Base-by-base conservation (phyloP, 2,797 vertebrate genomes). In the Leucoraja ocellata region DNA sequence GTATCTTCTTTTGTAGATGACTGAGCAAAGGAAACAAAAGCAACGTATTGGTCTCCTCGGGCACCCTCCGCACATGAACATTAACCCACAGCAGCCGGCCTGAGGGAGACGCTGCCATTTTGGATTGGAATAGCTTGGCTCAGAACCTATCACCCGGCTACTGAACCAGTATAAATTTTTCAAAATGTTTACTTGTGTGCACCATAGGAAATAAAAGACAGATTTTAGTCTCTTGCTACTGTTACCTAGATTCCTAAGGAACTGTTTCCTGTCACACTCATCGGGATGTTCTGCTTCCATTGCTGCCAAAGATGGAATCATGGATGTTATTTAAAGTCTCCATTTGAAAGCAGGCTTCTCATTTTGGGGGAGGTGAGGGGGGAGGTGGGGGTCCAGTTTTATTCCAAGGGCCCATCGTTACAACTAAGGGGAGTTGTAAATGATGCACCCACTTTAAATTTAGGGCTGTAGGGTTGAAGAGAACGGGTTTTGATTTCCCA, bases 11-110 rank as follows among this genome's bases (percentile, higher is more conserved):
- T 96, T 95, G 93, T 96, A 99, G 99, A 99, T 99, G 99, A 99
- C 98, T 0, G 99, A 99, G 94, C 99, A 99, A 96, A 98, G 99
- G 96, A 99, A 99, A 96, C 99, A 99, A 97, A 99, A 99, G 95
- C 99, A 99, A 95, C 97, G 99, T 94, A 99, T 99, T 5, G 99
- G 99, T 25, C 97, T 99, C 93, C 94, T 99, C 93, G 98, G 98
- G 93, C 98, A 99, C 96, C 98, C 99, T 94, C 98, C 98, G 74
- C 98, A 99, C 96, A 95, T 98, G 96, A 99, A 98, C 91, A 96
- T 97, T 94, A 99, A 99, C 96, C 98, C 99, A 18, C 99, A 99
- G 96, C 98, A 98, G 93, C 98, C 98, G 0, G 98, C 98, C 0
- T 99, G 94, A 96, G 94, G 18, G 36, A 65, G 80, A 16, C 23